phyloP scores from a whole-genome alignment of 2,888 invertebrate species.

The Ophion costatus region DNA sequence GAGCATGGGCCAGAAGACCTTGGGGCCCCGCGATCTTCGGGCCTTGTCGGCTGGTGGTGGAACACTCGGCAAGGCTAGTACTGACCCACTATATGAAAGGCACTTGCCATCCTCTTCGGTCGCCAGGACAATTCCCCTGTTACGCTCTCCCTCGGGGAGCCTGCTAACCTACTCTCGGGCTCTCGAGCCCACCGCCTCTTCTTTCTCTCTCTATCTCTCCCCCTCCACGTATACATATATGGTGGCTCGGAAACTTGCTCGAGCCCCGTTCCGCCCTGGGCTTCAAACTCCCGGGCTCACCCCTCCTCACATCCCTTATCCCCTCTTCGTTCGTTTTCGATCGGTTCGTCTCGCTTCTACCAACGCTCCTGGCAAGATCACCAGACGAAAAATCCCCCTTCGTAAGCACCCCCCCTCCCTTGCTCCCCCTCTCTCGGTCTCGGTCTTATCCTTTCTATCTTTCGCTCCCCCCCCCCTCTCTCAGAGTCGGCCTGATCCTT shows the following conservation, averaged over 20 bases:
- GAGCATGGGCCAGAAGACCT: constrained; percentile 75
- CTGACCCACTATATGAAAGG: constrained; percentile 83
- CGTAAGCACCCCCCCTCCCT: constrained; percentile 14
- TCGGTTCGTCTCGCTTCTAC: constrained; percentile 53
- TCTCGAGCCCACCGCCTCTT: constrained; percentile 65
- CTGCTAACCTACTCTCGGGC: constrained; percentile 80
- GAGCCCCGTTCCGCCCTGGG: constrained; percentile 55
- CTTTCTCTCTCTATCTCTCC: constrained; percentile 58
- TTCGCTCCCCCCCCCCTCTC: constrained; percentile 36
- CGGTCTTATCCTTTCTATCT: constrained; percentile 60
- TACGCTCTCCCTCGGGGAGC: constrained; percentile 78
- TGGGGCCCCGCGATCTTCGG: constrained; percentile 77
- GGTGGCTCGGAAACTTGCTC: constrained; percentile 55
- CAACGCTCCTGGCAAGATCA: constrained; percentile 43
- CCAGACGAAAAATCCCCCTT: constrained; percentile 51
- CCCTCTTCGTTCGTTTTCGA: constrained; percentile 32
- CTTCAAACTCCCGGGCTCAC: constrained; percentile 54
- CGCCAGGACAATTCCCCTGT: constrained; percentile 74
- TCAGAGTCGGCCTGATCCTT: neutral
- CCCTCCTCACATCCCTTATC: constrained; percentile 36
- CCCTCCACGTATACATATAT: constrained; percentile 41
- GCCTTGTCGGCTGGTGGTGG: constrained; percentile 77
- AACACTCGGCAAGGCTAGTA: constrained; percentile 74
- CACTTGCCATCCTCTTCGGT: constrained; percentile 82
- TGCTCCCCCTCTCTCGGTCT: constrained; percentile 36